These are phyloP conservation scores for Microctonus aethiopoides DNA, from an alignment of 2,888 invertebrate species.

Conservation along the genomic window DNA sequence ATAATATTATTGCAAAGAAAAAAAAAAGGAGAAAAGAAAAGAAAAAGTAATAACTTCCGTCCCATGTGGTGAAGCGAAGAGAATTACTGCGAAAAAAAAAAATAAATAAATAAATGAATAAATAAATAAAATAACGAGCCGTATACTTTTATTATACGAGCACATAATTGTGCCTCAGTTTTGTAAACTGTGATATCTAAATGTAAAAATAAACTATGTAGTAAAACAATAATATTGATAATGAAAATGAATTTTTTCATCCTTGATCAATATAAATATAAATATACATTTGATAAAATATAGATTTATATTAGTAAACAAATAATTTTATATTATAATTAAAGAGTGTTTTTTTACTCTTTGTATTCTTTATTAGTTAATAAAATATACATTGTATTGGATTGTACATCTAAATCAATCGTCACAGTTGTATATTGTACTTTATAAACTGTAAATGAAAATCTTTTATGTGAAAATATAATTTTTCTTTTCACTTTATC, in stretches of 20 bases:
- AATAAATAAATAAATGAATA: background rate
- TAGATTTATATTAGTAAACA: conserved; percentile 33
- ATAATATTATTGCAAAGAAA: background rate
- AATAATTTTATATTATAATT: background rate
- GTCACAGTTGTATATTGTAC: too few relatives aligned
- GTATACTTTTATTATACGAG: conserved; percentile 3
- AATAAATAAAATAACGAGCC: background rate
- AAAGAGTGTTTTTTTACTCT: background rate
- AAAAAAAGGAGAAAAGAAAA: too few relatives aligned
- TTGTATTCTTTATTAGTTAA: too few relatives aligned
- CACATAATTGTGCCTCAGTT: conserved; percentile 52
- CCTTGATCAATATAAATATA: conserved; percentile 16
- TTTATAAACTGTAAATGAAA: too few relatives aligned
- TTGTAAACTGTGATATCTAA: conserved; percentile 66
- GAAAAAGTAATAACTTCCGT: conserved; percentile 28
- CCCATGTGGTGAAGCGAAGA: conserved; percentile 9
- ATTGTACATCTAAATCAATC: background rate
- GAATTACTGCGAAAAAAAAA: background rate
- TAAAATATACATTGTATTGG: background rate
- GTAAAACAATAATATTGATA: background rate
- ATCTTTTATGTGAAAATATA: too few relatives aligned
- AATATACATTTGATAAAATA: conserved; percentile 33
- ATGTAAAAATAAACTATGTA: conserved; percentile 28
- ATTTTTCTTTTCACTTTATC: background rate
- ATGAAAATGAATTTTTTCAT: background rate